Conservation (phyloP, 92 coral and sea anemone species). For the Phenganax stokvisi region DNA sequence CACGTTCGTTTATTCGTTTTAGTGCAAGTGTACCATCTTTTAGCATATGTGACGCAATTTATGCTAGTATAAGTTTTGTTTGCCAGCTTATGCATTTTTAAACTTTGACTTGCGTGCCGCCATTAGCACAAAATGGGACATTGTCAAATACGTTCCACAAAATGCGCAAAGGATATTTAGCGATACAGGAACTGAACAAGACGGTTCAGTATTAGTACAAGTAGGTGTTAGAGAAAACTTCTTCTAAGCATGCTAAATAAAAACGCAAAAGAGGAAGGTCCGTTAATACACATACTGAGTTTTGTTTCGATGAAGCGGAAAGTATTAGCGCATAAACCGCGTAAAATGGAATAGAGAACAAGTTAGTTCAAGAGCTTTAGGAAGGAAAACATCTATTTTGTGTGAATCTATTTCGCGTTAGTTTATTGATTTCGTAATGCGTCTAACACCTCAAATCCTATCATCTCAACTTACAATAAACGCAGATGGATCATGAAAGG, state of each 20-base stretch:
- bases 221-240: constrained; percentile 9
- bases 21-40: background rate
- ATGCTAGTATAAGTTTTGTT: background rate
- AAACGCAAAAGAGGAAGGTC: constrained; percentile 1
- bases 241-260: background rate
- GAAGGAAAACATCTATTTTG: constrained; percentile 22
- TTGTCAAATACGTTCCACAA: background rate
- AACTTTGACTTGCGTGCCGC: background rate
- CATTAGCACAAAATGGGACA: constrained; percentile 4
- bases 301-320: constrained; percentile 5
- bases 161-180: background rate
- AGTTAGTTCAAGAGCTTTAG: constrained; percentile 11
- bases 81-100: background rate
- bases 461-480: constrained; percentile 19
- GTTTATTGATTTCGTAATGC: constrained; percentile 22
- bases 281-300: background rate
- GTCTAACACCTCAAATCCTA: constrained; percentile 29
- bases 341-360: background rate
- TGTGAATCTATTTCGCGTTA: constrained; percentile 1
- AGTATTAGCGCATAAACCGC: background rate
- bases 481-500: constrained; percentile 3
- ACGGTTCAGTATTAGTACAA: background rate
- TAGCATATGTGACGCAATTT: background rate
- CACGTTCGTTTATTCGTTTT: background rate
- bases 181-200: background rate